phyloP scores from a whole-genome alignment of 2,797 vertebrate genomes.

The Spatula clypeata region DNA sequence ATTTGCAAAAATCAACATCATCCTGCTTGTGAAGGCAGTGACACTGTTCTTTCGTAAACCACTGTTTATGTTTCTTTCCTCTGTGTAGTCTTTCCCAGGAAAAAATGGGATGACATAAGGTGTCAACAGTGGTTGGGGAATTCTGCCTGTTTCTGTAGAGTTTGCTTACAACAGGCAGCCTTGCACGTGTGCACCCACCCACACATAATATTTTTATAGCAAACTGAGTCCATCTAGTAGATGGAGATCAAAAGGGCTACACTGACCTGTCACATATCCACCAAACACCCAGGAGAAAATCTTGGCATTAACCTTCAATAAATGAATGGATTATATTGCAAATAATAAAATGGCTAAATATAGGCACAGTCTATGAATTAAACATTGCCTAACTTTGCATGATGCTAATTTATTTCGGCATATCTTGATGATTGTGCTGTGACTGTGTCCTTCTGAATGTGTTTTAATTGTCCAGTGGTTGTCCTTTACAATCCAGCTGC shows the following conservation, averaged over 20 bases:
- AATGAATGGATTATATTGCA: conserved; percentile 74
- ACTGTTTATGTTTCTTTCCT: conserved; percentile 8
- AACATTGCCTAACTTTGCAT: conserved; percentile 75
- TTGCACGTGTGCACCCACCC: background rate
- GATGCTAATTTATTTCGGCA: conserved; percentile 78
- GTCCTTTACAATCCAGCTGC: conserved; percentile 63
- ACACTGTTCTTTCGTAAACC: conserved; percentile 37
- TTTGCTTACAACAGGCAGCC: background rate
- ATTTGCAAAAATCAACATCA: conserved; percentile 44
- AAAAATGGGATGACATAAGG: conserved; percentile 28
- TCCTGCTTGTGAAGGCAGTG: conserved; percentile 3
- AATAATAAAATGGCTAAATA: conserved; percentile 76
- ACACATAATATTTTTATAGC: background rate
- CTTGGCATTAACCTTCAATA: conserved; percentile 76
- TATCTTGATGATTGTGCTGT: conserved; percentile 61
- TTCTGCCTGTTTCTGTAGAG: background rate
- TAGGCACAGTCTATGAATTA: conserved; percentile 77
- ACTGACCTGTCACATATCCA: conserved; percentile 42
- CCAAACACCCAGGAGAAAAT: conserved; percentile 61
- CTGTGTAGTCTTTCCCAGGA: background rate
- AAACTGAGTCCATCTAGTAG: conserved; percentile 17
- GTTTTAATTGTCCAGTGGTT: conserved; percentile 72
- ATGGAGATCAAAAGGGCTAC: conserved; percentile 51
- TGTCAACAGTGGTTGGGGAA: background rate
- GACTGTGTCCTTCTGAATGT: conserved; percentile 64